Percentiles rank a stretch among this genome's conserved stretches.
Evolutionary conservation across 2,888 invertebrate species (phyloP).

Genomic region (Heliconius sara): DNA sequence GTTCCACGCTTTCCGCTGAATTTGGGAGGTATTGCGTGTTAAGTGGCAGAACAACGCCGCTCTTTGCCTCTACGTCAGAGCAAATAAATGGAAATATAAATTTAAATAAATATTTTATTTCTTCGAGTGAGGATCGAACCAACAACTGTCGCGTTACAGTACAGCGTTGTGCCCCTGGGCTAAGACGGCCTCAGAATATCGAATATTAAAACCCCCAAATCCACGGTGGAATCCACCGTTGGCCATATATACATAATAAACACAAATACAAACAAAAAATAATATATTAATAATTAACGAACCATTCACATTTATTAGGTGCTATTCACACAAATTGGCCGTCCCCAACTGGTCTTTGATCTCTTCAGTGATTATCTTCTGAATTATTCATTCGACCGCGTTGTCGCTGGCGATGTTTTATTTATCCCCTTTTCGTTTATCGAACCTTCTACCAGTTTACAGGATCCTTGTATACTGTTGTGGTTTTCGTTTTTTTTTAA

Average conservation of each 20-base stretch:
- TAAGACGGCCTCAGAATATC: not conserved
- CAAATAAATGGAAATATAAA: too few species aligned
- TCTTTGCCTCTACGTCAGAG: too few species aligned
- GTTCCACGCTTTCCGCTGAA: too few species aligned
- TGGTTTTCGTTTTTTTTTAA: not conserved
- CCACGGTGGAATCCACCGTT: not conserved
- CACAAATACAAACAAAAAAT: not conserved
- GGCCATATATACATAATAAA: not conserved
- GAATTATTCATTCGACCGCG: conserved; percentile 61
- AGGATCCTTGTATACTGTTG: conserved; percentile 36
- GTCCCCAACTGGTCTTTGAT: conserved; percentile 58
- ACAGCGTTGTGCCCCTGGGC: too few species aligned
- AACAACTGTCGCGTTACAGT: too few species aligned
- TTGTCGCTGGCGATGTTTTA: conserved; percentile 48
- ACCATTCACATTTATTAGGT: conserved; percentile 4
- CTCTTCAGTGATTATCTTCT: conserved; percentile 60
- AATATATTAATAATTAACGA: not conserved
- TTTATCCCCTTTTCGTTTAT: conserved; percentile 49
- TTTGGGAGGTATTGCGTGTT: too few species aligned
- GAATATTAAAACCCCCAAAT: not conserved
- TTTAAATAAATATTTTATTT: too few species aligned
- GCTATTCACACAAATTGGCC: conserved; percentile 41
- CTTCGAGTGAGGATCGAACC: too few species aligned
- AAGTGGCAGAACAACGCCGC: too few species aligned
- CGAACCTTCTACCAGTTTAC: conserved; percentile 39